Conservation (phyloP, 2,888 invertebrate genomes). For the Zygothrica quintamaculata region DNA sequence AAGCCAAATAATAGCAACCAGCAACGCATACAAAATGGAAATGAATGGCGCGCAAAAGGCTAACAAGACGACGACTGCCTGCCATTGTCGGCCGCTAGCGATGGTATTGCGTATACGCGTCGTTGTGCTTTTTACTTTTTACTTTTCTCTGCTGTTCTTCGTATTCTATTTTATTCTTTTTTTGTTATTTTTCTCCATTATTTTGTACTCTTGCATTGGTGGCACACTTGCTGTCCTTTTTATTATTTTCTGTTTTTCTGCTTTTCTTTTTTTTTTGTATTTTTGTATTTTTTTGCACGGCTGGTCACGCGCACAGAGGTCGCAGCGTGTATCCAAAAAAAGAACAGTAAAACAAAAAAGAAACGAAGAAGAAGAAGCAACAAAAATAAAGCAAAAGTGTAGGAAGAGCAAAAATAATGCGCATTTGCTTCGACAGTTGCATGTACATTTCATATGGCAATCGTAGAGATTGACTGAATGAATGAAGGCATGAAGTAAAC, state of each 20-base stretch:
- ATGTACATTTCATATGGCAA: no score
- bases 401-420: conserved; percentile 34
- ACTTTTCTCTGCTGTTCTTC: no score
- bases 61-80: conserved; percentile 65
- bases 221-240: conserved; percentile 25
- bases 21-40: conserved; percentile 77
- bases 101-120: conserved; percentile 71
- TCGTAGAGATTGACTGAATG: no score
- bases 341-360: no score
- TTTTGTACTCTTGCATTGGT: conserved; percentile 66
- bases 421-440: conserved; percentile 53
- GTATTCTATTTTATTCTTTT: conserved; percentile 9
- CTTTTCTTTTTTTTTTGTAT: conserved; percentile 19
- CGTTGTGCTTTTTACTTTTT: conserved; percentile 23
- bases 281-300: conserved; percentile 48
- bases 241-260: conserved; percentile 2
- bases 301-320: conserved; percentile 66
- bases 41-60: conserved; percentile 68
- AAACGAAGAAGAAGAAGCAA: conserved; percentile 9
- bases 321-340: conserved; percentile 31
- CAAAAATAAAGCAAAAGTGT: conserved; percentile 10
- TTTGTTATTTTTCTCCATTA: conserved; percentile 38
- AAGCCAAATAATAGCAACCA: conserved; percentile 77
- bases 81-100: conserved; percentile 29
- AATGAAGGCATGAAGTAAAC: no score